phyloP scores from a whole-genome alignment of 2,797 vertebrate genomes.

The Smutsia temminckii region DNA sequence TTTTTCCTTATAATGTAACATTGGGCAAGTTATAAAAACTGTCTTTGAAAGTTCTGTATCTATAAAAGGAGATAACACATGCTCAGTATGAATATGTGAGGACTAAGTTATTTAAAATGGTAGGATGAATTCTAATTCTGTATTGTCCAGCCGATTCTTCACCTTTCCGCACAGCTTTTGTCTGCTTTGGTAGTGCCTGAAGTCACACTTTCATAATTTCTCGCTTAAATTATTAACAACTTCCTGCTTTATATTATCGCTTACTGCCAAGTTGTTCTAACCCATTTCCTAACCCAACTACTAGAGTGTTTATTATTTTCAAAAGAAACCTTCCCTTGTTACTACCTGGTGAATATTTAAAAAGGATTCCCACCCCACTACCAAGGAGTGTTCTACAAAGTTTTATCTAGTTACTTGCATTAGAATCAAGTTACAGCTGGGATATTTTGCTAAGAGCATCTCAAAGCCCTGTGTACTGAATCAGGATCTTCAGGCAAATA shows the following conservation, averaged over 20 bases:
- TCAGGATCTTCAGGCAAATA: neutral
- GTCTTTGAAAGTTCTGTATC: neutral
- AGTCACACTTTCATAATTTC: neutral
- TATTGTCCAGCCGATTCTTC: neutral
- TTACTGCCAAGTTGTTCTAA: neutral
- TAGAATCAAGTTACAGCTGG: neutral
- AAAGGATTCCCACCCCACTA: neutral
- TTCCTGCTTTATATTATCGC: neutral
- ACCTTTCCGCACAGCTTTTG: neutral
- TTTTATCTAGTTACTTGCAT: neutral
- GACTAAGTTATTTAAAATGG: neutral
- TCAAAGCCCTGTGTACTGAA: neutral
- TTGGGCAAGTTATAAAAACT: neutral
- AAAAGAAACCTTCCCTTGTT: neutral
- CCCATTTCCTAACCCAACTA: neutral
- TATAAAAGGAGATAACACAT: neutral
- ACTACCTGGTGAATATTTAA: neutral
- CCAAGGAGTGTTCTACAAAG: neutral
- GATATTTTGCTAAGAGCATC: neutral
- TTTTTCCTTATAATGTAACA: neutral
- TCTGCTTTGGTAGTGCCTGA: accelerated
- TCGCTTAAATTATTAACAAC: neutral
- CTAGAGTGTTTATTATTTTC: neutral
- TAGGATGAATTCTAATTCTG: neutral
- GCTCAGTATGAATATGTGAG: neutral